Evolutionary conservation across 2,888 invertebrate species (phyloP).

Genomic region (Protophormia terraenovae): DNA sequence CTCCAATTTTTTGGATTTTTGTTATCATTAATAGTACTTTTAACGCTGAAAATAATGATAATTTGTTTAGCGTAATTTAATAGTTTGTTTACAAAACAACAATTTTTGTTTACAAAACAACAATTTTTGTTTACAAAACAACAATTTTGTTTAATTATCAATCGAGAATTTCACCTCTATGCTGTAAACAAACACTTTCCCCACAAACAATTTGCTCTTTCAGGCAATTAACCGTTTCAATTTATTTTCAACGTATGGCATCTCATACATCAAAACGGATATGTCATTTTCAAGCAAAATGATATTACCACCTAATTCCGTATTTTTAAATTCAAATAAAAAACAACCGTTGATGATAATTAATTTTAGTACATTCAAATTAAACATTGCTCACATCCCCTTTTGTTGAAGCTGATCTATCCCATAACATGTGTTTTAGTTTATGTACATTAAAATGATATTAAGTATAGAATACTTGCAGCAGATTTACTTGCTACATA

Average conservation of each 20-base stretch:
- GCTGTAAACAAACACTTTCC: no score
- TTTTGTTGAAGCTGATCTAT: not conserved
- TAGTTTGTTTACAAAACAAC: no score
- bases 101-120: no score
- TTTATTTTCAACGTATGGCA: not conserved
- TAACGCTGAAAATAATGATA: no score
- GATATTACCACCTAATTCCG: not conserved
- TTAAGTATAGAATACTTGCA: not conserved
- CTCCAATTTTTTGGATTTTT: no score
- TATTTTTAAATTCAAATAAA: not conserved
- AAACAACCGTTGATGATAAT: not conserved
- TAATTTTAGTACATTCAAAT: not conserved
- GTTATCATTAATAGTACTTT: no score
- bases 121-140: no score
- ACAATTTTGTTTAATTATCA: no score
- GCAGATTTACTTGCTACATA: not conserved
- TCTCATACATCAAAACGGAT: not conserved
- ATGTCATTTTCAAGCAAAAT: not conserved
- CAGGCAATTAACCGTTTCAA: no score
- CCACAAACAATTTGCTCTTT: no score
- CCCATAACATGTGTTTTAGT: not conserved
- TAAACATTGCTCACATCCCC: not conserved
- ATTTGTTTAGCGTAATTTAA: no score
- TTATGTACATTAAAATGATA: not conserved
- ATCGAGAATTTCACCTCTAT: no score